Conservation (phyloP, 1,140 invertebrate genomes). For the Campoletis sonorensis region DNA sequence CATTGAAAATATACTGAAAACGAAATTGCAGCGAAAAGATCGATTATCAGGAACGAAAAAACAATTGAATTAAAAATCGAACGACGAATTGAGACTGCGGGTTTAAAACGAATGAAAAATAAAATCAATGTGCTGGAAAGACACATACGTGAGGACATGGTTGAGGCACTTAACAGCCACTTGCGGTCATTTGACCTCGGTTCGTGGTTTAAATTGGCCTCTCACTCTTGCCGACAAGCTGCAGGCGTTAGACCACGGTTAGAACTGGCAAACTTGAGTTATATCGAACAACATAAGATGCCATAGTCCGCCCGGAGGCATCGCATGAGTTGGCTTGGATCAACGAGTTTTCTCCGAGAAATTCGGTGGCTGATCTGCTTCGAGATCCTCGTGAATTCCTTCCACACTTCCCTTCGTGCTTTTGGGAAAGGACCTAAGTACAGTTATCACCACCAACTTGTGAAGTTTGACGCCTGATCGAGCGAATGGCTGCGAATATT, state of each 20-base stretch:
- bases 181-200: slow-evolving; percentile 64
- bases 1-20: too few relatives aligned
- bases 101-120: neutral
- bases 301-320: neutral
- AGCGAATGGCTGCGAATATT: slow-evolving; percentile 25
- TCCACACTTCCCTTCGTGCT: neutral
- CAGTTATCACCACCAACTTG: slow-evolving; percentile 36
- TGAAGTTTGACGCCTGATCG: slow-evolving; percentile 16
- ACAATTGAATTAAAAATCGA: neutral
- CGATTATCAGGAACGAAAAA: neutral
- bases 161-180: slow-evolving; percentile 62
- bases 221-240: neutral
- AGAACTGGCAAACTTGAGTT: slow-evolving; percentile 30
- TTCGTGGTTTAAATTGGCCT: slow-evolving; percentile 61
- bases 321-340: neutral
- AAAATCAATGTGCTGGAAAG: neutral
- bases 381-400: slow-evolving; percentile 5
- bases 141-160: slow-evolving; percentile 51
- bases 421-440: slow-evolving; percentile 8
- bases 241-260: slow-evolving; percentile 4
- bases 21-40: neutral
- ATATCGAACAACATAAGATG: slow-evolving; percentile 20
- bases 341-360: slow-evolving; percentile 33
- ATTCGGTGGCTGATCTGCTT: slow-evolving; percentile 19
- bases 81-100: neutral